phyloP scores from a whole-genome alignment of 2,888 invertebrate species.

The Adelognathus sp. region DNA sequence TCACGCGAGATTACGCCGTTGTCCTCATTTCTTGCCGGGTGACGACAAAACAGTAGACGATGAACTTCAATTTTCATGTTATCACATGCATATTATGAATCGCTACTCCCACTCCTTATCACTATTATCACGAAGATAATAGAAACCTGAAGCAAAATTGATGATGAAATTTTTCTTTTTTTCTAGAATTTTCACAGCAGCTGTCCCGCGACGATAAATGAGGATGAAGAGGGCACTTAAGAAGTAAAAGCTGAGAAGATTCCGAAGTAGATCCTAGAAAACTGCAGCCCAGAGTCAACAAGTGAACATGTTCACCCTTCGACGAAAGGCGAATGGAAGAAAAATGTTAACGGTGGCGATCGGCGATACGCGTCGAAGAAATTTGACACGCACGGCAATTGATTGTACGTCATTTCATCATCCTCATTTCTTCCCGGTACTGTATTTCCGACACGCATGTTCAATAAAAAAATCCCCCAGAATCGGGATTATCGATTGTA shows the following conservation, averaged over 20 bases:
- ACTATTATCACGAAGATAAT: neutral
- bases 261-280: neutral
- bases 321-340: neutral
- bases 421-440: too few species aligned
- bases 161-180: slow-evolving; percentile 6
- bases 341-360: neutral
- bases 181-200: slow-evolving; percentile 81
- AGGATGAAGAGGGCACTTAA: slow-evolving; percentile 82
- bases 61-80: too few species aligned
- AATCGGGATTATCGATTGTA: too few species aligned
- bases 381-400: neutral
- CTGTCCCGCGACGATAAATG: slow-evolving; percentile 81
- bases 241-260: slow-evolving; percentile 82
- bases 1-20: too few species aligned
- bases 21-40: too few species aligned
- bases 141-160: neutral
- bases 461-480: too few species aligned
- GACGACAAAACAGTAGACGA: too few species aligned
- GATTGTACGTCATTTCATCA: neutral
- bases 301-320: neutral
- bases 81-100: too few species aligned
- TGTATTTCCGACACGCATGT: too few species aligned
- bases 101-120: neutral
- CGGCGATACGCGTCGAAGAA: neutral
- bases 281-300: neutral